A percentile compares a stretch with the other conserved stretches of the same genome.
Evolutionary conservation across 2,113 vertebrate genomes (phyloP).

Genomic region (Prietella phreatophila): DNA sequence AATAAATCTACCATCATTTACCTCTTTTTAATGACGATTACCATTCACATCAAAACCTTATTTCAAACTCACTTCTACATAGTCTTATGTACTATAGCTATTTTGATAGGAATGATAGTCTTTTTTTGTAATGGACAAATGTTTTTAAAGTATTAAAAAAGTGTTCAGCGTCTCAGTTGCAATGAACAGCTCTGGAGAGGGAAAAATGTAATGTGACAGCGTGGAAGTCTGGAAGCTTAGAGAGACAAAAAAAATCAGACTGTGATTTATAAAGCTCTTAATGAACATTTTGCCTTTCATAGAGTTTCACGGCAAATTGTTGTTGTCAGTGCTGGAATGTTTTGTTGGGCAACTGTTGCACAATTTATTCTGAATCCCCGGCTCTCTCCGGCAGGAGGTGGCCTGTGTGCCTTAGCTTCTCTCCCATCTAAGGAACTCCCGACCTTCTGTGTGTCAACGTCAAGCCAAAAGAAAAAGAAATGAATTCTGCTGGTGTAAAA

Average conservation of each 20-base stretch:
- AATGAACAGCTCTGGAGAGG: neutral
- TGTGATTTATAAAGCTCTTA: slow-evolving; percentile 55
- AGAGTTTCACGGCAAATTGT: slow-evolving; percentile 79
- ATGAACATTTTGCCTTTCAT: slow-evolving; percentile 66
- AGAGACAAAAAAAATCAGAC: slow-evolving; percentile 24
- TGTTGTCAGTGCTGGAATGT: slow-evolving; percentile 87
- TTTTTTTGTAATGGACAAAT: slow-evolving; percentile 81
- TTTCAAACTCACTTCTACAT: slow-evolving; percentile 33
- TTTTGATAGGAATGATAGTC: slow-evolving; percentile 88
- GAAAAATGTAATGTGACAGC: slow-evolving; percentile 11
- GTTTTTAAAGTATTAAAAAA: slow-evolving; percentile 68
- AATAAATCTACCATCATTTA: slow-evolving; percentile 21
- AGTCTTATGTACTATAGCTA: slow-evolving; percentile 72
- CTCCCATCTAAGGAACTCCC: slow-evolving; percentile 71
- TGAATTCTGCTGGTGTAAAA: slow-evolving; percentile 51
- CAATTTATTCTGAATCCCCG: slow-evolving; percentile 74
- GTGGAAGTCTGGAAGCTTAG: slow-evolving; percentile 23
- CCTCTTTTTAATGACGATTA: slow-evolving; percentile 31
- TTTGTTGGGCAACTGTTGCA: slow-evolving; percentile 80
- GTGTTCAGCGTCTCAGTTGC: slow-evolving; percentile 6
- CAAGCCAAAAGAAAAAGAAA: slow-evolving; percentile 59
- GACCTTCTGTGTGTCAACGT: slow-evolving; percentile 76
- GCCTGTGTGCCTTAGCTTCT: slow-evolving; percentile 94
- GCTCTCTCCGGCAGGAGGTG: slow-evolving; percentile 75
- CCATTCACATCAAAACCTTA: slow-evolving; percentile 21